A percentile compares a stretch with the other conserved stretches of the same genome.
Conservation (phyloP, 1,140 invertebrate species). For the Ridgeia piscesae region DNA sequence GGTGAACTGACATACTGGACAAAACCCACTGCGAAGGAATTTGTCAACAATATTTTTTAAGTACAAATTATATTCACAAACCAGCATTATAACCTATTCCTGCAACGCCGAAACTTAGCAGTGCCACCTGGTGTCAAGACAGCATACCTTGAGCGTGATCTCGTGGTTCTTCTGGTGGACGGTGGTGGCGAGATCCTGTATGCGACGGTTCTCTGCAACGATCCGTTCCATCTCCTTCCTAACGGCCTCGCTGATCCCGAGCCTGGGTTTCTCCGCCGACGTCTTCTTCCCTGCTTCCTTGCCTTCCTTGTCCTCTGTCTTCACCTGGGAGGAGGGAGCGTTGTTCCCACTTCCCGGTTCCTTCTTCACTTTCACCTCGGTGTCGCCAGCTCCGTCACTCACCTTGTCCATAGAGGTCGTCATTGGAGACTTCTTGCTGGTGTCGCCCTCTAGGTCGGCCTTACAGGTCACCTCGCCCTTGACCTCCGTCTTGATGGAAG, state of each 20-base stretch:
- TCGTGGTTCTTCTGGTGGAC: conserved; percentile 92
- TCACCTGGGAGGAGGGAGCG: not conserved
- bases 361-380: not conserved
- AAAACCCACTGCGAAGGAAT: not conserved
- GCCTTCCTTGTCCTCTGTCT: conserved; percentile 25
- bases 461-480: conserved; percentile 34
- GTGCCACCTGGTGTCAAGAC: not conserved
- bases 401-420: not conserved
- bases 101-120: not conserved
- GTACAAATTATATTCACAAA: not conserved
- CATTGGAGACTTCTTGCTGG: not conserved
- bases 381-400: not conserved
- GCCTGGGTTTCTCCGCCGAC: conserved; percentile 62
- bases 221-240: conserved; percentile 73
- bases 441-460: not conserved
- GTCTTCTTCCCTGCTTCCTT: conserved; percentile 33
- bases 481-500: conserved; percentile 25
- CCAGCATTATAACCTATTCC: not conserved
- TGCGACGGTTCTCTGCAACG: conserved; percentile 84
- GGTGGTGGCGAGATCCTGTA: conserved; percentile 89
- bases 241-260: conserved; percentile 78
- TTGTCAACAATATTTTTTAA: not conserved
- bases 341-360: not conserved
- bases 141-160: conserved; percentile 77
- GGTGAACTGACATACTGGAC: not conserved